phyloP scores from a whole-genome alignment of 2,797 vertebrate species.

The Rhabdophis nuchalis region DNA sequence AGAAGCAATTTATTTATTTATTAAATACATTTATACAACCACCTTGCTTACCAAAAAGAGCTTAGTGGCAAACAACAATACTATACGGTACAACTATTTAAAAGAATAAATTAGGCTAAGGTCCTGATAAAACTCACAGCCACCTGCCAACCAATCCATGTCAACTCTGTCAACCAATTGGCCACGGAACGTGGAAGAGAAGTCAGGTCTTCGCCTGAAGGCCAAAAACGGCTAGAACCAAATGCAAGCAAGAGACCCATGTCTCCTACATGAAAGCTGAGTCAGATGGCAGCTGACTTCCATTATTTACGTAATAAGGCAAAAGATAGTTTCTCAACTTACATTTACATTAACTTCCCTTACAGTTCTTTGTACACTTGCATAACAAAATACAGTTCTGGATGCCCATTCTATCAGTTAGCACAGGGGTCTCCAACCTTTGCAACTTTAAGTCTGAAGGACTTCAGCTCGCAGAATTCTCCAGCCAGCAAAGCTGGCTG shows the following conservation, averaged over 20 bases:
- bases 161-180: not conserved
- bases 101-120: not conserved
- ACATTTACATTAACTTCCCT: not conserved
- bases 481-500: too few species aligned
- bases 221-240: not conserved
- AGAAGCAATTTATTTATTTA: not conserved
- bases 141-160: not conserved
- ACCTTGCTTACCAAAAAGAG: not conserved
- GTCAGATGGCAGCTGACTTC: too few species aligned
- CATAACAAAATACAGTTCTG: not conserved
- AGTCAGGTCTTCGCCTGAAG: not conserved
- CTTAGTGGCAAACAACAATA: not conserved
- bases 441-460: too few species aligned
- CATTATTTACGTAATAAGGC: not conserved
- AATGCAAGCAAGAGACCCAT: not conserved
- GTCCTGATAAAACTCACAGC: not conserved
- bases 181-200: not conserved
- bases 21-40: not conserved
- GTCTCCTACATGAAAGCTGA: not conserved
- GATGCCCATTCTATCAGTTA: not conserved
- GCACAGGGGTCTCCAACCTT: too few species aligned
- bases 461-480: too few species aligned
- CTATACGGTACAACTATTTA: not conserved
- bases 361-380: not conserved
- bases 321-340: not conserved